Percentiles rank a stretch among this genome's conserved stretches.
Conservation (phyloP, 2,113 vertebrate species). For the Antigone vipio region DNA sequence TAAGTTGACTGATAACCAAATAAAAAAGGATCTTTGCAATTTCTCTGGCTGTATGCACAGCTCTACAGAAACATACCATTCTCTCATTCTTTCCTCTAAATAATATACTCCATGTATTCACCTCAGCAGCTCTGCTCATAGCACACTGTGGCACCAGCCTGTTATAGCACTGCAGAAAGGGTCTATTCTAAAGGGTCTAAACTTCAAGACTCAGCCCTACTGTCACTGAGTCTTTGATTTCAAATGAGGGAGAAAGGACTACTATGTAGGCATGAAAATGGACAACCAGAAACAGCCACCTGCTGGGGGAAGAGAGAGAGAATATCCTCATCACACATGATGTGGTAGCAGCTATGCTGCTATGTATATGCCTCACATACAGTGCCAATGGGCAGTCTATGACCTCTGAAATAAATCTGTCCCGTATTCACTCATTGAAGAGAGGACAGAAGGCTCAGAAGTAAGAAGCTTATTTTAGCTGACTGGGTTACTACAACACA, state of each 20-base stretch:
- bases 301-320: background rate
- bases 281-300: conserved; percentile 43
- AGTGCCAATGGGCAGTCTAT: background rate
- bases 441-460: conserved; percentile 29
- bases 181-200: conserved; percentile 14
- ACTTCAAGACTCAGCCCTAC: conserved; percentile 27
- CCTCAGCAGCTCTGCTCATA: conserved; percentile 32
- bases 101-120: background rate
- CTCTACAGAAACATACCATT: background rate
- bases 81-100: background rate
- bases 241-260: conserved; percentile 12
- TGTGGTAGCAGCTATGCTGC: background rate
- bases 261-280: conserved; percentile 40
- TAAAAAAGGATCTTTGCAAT: background rate
- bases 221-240: conserved; percentile 47
- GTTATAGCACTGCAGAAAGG: conserved; percentile 9
- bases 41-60: background rate
- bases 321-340: background rate
- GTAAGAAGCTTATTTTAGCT: conserved; percentile 43
- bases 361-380: background rate
- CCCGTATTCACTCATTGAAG: background rate
- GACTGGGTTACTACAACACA: background rate
- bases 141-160: conserved; percentile 20
- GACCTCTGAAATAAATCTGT: background rate
- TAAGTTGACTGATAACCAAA: background rate